A percentile compares a stretch with the other conserved stretches of the same genome.
phyloP scores from a whole-genome alignment of 2,888 invertebrate genomes.

The Pantelozetes paolii region DNA sequence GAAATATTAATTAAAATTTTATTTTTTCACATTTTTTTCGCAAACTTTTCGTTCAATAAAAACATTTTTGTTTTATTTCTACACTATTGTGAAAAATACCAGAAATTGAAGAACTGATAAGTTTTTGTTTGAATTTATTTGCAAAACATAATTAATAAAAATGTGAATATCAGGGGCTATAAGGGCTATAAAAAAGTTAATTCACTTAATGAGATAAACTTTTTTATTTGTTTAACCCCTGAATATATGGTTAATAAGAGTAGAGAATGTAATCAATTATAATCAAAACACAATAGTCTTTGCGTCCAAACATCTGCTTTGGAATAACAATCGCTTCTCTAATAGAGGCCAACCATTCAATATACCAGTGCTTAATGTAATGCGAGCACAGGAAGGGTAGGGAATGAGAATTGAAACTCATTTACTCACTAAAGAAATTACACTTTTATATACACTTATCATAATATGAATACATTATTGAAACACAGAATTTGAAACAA shows the following conservation, averaged over 20 bases:
- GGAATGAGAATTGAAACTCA: neutral
- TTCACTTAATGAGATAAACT: neutral
- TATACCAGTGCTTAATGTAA: neutral
- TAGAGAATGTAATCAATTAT: neutral
- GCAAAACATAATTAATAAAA: too few relatives aligned
- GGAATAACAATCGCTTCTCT: neutral
- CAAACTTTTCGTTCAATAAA: too few relatives aligned
- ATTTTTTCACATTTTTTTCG: too few relatives aligned
- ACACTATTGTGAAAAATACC: too few relatives aligned
- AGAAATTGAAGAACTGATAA: too few relatives aligned
- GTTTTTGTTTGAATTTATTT: too few relatives aligned
- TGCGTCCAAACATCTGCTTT: conserved; percentile 1
- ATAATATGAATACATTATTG: neutral
- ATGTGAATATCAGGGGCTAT: too few relatives aligned
- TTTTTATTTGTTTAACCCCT: neutral
- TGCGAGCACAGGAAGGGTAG: neutral
- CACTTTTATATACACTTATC: neutral
- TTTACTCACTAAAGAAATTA: neutral
- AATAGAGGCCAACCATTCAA: neutral
- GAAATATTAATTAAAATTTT: too few relatives aligned
- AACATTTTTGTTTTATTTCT: too few relatives aligned
- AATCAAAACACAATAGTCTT: conserved; percentile 7
- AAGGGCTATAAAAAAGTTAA: too few relatives aligned
- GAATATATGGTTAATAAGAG: neutral
- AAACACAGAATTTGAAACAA: neutral